Evolutionary conservation across 2,113 vertebrate genomes (phyloP).

Genomic region (Caranx melampygus): DNA sequence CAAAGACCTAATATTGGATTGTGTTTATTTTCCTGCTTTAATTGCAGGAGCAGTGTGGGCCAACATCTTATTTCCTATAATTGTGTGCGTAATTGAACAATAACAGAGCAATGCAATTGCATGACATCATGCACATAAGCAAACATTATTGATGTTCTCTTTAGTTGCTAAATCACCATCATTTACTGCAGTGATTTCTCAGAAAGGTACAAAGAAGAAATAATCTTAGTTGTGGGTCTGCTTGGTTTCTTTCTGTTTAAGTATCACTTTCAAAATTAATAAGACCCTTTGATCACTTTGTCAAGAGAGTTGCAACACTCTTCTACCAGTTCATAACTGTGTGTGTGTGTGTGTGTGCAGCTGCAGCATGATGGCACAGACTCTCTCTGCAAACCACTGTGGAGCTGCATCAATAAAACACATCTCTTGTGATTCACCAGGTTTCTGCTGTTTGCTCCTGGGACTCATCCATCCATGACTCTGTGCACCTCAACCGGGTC

Average conservation of each 20-base stretch:
- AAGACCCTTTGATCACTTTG: too few relatives aligned
- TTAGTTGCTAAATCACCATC: too few relatives aligned
- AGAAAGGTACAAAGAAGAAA: too few relatives aligned
- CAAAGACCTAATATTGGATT: not conserved
- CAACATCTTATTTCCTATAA: not conserved
- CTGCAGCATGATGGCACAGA: not conserved
- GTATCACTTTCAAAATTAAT: too few relatives aligned
- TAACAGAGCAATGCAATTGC: slow-evolving; percentile 12
- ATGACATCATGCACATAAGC: not conserved
- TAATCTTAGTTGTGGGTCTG: too few relatives aligned
- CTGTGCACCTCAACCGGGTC: slow-evolving; percentile 92
- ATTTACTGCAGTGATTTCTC: too few relatives aligned
- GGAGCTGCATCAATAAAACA: slow-evolving; percentile 2
- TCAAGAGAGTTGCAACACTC: too few relatives aligned
- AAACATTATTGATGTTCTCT: not conserved
- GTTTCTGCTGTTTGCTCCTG: slow-evolving; percentile 93
- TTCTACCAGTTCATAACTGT: not conserved
- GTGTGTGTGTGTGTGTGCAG: not conserved
- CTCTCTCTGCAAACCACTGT: not conserved
- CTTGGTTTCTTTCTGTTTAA: too few relatives aligned
- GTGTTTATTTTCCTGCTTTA: not conserved
- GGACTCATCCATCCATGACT: slow-evolving; percentile 98
- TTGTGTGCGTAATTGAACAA: slow-evolving; percentile 18
- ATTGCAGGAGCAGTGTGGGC: not conserved
- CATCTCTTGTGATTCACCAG: slow-evolving; percentile 70